Base-by-base conservation (phyloP, 2,888 invertebrate genomes). In the Eristalinus aeneus region DNA sequence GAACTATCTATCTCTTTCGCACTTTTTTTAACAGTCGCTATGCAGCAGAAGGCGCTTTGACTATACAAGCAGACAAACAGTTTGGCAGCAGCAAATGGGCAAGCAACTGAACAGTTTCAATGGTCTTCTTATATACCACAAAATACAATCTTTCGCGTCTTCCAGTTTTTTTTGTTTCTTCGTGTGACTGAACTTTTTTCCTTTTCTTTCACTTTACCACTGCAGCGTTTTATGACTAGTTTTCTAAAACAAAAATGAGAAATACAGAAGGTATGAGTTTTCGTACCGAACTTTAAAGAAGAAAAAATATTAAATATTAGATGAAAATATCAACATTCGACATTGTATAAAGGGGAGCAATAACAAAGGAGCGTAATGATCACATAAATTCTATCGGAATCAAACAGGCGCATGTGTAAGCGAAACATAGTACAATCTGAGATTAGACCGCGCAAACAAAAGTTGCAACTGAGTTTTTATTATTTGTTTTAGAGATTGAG, bases 81-180 rank as follows among this genome's bases (percentile, higher is more conserved):
- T 2, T 27, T 27, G 27, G 27, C 27, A 27, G 27, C 27, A 27
- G 46, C 46, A 46, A 16, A 16, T 16, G 16, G 16, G 1, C 46
- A 46, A 16, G 36, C 73, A 58, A 58, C n/a, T 12, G n/a, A n/a
- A 23, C 69, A 58, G 27, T 31, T 71, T 58, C 22, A 61, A 46
- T 67, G 22, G 27, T 39, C 60, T 32, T 74, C 22, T 32, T 67
- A 63, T 34, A 67, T 60, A 75, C 56, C n/a, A 27, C 27, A n/a
- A 75, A 58, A 60, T 54, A 67, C 22, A 65, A 39, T 36, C 27
- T 27, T 46, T 22, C 10, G 4, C 54, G 16, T 31, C 39, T 58
- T n/a, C n/a, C n/a, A 65, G 27, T 36, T 58, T 56, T 56, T 58
- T 39, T 56, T 56, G 46, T 64, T 63, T 63, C 32, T 32, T 73